Conservation (phyloP, 2,113 vertebrate genomes). For the Mellivora capensis region DNA sequence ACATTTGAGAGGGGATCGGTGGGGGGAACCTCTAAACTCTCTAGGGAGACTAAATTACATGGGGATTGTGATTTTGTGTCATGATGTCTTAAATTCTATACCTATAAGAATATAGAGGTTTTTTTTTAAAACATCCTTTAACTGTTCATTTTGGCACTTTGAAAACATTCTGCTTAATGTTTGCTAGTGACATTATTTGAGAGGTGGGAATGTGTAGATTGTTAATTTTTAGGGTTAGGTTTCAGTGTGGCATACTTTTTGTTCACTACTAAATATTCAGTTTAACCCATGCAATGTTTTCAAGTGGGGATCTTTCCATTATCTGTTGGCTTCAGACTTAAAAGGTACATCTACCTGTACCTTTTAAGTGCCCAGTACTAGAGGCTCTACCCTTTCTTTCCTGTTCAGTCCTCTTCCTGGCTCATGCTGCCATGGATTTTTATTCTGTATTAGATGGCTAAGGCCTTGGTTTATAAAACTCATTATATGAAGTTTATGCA, state of each 20-base stretch:
- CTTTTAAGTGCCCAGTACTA: not conserved
- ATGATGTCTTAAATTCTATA: not conserved
- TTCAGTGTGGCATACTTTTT: not conserved
- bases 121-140: not conserved
- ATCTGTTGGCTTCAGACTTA: not conserved
- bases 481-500: not conserved
- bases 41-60: not conserved
- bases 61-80: not conserved
- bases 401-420: not conserved
- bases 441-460: not conserved
- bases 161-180: not conserved
- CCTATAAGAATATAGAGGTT: not conserved
- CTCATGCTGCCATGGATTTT: not conserved
- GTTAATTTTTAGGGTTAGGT: not conserved
- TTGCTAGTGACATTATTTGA: not conserved
- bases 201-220: not conserved
- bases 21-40: not conserved
- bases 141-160: conserved; percentile 4
- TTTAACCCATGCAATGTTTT: not conserved
- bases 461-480: not conserved
- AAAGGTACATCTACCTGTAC: too few relatives aligned
- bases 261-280: not conserved
- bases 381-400: not conserved
- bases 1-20: not conserved
- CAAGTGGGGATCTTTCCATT: not conserved